Base-by-base conservation (phyloP, 1,140 invertebrate genomes). In the Rhyacophila brunnea region DNA sequence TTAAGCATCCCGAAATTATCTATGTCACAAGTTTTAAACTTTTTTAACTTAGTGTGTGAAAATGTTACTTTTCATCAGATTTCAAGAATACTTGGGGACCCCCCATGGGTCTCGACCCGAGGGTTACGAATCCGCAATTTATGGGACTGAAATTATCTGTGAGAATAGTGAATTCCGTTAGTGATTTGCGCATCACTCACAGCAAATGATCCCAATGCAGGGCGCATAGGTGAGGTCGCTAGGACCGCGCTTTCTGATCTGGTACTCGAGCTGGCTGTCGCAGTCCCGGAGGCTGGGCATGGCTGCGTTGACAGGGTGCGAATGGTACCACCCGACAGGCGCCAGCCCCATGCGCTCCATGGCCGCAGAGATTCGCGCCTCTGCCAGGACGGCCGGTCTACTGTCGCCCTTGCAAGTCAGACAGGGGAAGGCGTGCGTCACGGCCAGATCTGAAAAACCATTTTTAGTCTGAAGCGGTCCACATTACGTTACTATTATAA, bases 311-410 rank as follows among this genome's bases (percentile, higher is more conserved):
- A 87, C 84, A 0, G 94, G 93, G 80, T 97, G 95, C n/a, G 92
- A 95, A 71, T 98, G 95, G 80, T 98, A 98, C 94, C 95, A 96
- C 3, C 94, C 95, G 28, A 97, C 88, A 7, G 96, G 77, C 19
- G 85, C 86, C 19, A 96, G 80, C 51, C 90, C 87, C 59, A 89
- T 81, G 68, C 85, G 86, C 69, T 93, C 87, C 77, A 97, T 92
- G 43, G 85, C 81, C 69, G 87, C 85, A 45, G 87, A 86, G 68
- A 96, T 93, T 78, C 95, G 87, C 11, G 83, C 74, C 70, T 93
- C 90, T 13, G 91, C 86, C 61, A 88, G 77, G 19, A 84, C 83
- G 45, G 86, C 83, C 36, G 85, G 83, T 61, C 88, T 85, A 60
- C 83, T 82, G 69, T 95, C 91, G 60, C 84, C 86, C 43, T 93